A percentile compares a stretch with the other conserved stretches of the same genome.
These are phyloP conservation scores for Halichoeres trimaculatus DNA, from an alignment of 2,113 vertebrate genomes.

Conservation along the genomic window DNA sequence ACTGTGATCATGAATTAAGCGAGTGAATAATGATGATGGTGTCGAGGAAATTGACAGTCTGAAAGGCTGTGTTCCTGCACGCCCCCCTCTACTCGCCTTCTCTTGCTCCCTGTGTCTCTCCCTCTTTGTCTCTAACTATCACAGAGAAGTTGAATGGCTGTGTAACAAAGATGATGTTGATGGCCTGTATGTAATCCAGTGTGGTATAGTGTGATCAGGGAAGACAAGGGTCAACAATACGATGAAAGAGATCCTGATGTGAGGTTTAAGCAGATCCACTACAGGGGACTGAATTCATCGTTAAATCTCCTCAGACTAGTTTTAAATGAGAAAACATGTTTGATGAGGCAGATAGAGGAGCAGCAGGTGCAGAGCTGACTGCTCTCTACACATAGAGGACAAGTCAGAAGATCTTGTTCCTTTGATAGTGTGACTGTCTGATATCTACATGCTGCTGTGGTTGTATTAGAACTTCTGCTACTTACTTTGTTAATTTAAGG, in stretches of 20 bases:
- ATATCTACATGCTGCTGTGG: neutral
- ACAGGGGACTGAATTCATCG: too few relatives aligned
- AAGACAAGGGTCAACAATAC: constrained; percentile 35
- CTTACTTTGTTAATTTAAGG: too few relatives aligned
- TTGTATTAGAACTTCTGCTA: neutral
- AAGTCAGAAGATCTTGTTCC: neutral
- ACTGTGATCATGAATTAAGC: constrained; percentile 31
- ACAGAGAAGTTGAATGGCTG: constrained; percentile 20
- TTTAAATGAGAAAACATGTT: constrained; percentile 21
- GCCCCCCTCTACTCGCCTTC: neutral
- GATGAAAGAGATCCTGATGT: constrained; percentile 38
- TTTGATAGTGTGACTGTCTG: neutral
- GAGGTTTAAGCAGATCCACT: too few relatives aligned
- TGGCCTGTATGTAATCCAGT: constrained; percentile 27
- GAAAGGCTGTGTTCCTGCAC: constrained; percentile 14
- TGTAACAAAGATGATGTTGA: constrained; percentile 40
- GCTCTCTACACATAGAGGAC: neutral
- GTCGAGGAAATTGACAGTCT: constrained; percentile 22
- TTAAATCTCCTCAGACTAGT: constrained; percentile 1
- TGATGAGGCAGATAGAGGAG: neutral
- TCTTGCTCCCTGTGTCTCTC: neutral
- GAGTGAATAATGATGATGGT: constrained; percentile 23
- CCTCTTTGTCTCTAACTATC: neutral
- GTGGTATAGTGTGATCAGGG: constrained; percentile 43
- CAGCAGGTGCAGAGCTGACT: too few relatives aligned